A percentile compares a stretch with the other conserved stretches of the same genome.
phyloP scores from a whole-genome alignment of 2,113 vertebrate species.

The Planiliza haematocheilus region DNA sequence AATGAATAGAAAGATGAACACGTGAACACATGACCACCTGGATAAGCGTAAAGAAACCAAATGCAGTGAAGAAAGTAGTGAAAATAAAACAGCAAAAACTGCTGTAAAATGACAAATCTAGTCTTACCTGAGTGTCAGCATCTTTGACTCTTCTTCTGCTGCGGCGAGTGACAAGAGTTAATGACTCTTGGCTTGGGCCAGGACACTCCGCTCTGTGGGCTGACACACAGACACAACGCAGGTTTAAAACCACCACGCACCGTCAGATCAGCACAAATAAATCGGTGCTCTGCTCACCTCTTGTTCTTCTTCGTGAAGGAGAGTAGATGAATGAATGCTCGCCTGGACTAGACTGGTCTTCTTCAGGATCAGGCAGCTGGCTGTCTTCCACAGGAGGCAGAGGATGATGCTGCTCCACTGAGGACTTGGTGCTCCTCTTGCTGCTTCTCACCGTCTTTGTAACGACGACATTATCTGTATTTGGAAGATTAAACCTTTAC shows the following conservation, averaged over 20 bases:
- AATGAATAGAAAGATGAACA: neutral
- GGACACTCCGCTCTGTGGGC: slow-evolving; percentile 57
- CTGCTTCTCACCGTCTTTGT: slow-evolving; percentile 62
- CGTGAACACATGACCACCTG: neutral
- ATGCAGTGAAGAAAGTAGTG: neutral
- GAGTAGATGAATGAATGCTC: slow-evolving; percentile 84
- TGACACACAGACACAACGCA: slow-evolving; percentile 41
- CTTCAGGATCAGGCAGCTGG: slow-evolving; percentile 54
- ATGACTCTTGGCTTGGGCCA: slow-evolving; percentile 26
- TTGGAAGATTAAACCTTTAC: neutral
- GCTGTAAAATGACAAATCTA: no score
- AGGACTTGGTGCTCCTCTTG: slow-evolving; percentile 45
- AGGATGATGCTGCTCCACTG: slow-evolving; percentile 26
- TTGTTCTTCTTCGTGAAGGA: slow-evolving; percentile 83
- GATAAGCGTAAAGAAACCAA: neutral
- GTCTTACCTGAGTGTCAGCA: slow-evolving; percentile 48
- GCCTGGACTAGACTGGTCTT: slow-evolving; percentile 56
- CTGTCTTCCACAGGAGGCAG: slow-evolving; percentile 2
- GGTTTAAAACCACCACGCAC: neutral
- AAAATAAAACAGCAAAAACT: no score
- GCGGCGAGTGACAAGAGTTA: slow-evolving; percentile 63
- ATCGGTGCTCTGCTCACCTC: slow-evolving; percentile 79
- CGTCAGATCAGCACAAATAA: neutral
- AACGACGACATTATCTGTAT: slow-evolving; percentile 21
- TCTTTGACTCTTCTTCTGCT: slow-evolving; percentile 55